Evolutionary conservation across 2,888 invertebrate genomes (phyloP).

Genomic region (Lycophotia porphyrea): DNA sequence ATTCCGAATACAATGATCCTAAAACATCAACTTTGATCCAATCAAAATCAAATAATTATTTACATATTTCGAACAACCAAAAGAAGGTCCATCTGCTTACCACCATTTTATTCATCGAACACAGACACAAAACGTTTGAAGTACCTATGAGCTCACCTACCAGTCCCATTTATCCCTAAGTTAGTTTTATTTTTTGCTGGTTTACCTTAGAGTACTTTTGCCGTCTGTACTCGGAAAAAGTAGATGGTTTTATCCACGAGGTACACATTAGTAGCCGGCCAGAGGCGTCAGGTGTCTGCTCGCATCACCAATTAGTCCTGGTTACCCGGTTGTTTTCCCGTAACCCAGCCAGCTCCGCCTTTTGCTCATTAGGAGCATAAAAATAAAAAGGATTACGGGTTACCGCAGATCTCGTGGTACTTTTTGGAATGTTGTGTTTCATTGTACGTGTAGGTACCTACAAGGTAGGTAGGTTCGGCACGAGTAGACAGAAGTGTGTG

Average conservation of each 20-base stretch:
- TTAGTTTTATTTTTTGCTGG: neutral
- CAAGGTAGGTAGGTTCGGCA: slow-evolving; percentile 14
- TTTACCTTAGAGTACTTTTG: neutral
- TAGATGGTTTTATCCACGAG: neutral
- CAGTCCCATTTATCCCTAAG: neutral
- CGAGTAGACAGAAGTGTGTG: slow-evolving; percentile 44
- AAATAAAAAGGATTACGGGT: slow-evolving; percentile 52
- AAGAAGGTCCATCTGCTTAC: too few relatives aligned
- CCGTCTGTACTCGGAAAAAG: slow-evolving; percentile 4
- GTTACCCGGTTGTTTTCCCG: slow-evolving; percentile 22
- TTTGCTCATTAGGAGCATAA: slow-evolving; percentile 61
- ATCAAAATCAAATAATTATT: too few relatives aligned
- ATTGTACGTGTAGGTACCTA: slow-evolving; percentile 11
- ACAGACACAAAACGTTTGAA: neutral
- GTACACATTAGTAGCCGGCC: slow-evolving; percentile 26
- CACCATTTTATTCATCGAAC: too few relatives aligned
- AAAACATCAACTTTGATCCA: neutral
- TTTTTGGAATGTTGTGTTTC: slow-evolving; percentile 23
- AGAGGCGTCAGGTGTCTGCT: slow-evolving; percentile 64
- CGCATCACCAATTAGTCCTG: slow-evolving; percentile 65
- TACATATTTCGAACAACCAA: too few relatives aligned
- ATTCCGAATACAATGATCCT: neutral
- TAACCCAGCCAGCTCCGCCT: slow-evolving; percentile 36
- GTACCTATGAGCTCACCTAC: neutral
- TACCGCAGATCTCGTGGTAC: slow-evolving; percentile 23